Conservation (phyloP, 2,797 vertebrate genomes). For the Benthosema pterotum region DNA sequence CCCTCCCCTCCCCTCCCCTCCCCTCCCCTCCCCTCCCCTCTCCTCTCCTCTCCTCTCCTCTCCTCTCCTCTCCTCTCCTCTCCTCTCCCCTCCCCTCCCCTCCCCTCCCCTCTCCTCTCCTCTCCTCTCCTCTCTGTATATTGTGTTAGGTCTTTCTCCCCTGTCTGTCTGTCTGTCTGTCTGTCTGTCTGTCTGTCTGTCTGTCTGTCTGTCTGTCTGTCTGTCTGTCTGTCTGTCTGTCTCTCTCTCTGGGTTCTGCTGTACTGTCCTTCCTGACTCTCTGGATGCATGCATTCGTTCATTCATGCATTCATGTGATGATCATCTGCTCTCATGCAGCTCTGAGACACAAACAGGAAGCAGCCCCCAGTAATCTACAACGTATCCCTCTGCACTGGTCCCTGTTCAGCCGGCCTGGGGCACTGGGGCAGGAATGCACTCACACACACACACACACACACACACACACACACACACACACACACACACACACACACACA, state of each 20-base stretch:
- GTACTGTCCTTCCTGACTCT: neutral
- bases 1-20: neutral
- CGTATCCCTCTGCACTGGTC: constrained; percentile 37
- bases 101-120: neutral
- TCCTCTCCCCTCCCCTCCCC: neutral
- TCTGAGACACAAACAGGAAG: constrained; percentile 60
- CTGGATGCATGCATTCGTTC: constrained; percentile 12
- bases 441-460: constrained; percentile 9
- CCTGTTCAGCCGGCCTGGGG: constrained; percentile 18
- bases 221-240: constrained; percentile 16
- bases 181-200: neutral
- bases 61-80: neutral
- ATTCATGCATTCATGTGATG: constrained; percentile 35
- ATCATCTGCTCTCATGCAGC: constrained; percentile 37
- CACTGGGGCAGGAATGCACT: constrained; percentile 32
- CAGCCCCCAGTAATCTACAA: constrained; percentile 52
- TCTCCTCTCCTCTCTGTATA: neutral
- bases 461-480: constrained; percentile 13
- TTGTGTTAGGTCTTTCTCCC: constrained; percentile 1
- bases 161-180: constrained; percentile 18
- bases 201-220: constrained; percentile 9
- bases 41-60: neutral
- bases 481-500: constrained; percentile 1
- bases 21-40: neutral
- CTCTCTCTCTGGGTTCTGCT: neutral